Conservation (phyloP, 2,113 vertebrate genomes). For the Orthonyx spaldingii region DNA sequence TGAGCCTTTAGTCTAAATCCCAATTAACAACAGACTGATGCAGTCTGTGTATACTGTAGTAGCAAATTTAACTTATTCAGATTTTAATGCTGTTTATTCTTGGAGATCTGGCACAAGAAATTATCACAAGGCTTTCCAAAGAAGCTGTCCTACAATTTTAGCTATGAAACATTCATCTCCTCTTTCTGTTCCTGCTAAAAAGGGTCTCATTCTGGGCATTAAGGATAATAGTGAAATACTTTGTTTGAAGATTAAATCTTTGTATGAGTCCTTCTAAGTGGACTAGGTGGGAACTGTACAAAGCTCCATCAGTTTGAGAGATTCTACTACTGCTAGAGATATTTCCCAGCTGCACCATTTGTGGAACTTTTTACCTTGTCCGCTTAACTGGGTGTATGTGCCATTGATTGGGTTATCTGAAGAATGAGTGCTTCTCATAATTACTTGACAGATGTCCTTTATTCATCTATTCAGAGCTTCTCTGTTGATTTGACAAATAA, state of each 20-base stretch:
- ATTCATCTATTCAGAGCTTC: not conserved
- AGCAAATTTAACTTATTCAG: constrained; percentile 65
- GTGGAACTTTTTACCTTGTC: not conserved
- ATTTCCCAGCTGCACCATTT: not conserved
- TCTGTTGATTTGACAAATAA: constrained; percentile 1
- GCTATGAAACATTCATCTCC: not conserved
- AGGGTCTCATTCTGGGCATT: constrained; percentile 23
- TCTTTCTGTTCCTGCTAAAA: constrained; percentile 8
- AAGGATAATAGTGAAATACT: not conserved
- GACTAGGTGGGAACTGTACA: not conserved
- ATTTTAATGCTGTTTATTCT: constrained; percentile 58
- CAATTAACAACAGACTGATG: constrained; percentile 36
- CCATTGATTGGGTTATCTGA: not conserved
- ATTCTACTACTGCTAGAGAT: not conserved
- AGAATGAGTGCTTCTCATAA: not conserved
- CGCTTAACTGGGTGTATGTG: not conserved
- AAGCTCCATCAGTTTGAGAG: not conserved
- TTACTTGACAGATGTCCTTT: not conserved
- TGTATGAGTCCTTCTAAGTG: not conserved
- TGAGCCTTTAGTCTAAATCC: constrained; percentile 36
- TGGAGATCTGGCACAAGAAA: constrained; percentile 42
- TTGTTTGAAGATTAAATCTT: not conserved
- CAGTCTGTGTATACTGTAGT: constrained; percentile 50
- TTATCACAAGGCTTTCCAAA: not conserved
- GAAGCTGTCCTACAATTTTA: not conserved